phyloP scores from a whole-genome alignment of 2,113 vertebrate genomes.

The Gymnobelideus leadbeateri region DNA sequence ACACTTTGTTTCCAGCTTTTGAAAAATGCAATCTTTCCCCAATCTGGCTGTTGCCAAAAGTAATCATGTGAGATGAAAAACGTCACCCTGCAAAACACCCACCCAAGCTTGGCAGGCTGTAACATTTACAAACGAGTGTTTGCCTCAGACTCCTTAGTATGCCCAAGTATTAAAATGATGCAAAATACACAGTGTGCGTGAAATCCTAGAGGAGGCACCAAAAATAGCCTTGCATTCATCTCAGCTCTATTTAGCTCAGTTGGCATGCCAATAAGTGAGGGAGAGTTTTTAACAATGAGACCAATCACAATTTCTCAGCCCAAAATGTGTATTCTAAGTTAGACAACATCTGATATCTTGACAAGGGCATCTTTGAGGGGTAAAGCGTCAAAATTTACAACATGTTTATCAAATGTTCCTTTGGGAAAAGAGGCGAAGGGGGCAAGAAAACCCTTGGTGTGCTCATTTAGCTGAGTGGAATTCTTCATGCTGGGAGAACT shows the following conservation, averaged over 20 bases:
- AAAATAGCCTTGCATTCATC: constrained; percentile 9
- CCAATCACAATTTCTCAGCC: neutral
- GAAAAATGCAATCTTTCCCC: neutral
- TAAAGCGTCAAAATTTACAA: neutral
- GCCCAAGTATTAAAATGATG: neutral
- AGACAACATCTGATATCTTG: neutral
- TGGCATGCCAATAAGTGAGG: neutral
- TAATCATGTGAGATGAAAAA: neutral
- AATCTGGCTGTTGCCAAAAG: neutral
- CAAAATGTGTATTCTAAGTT: neutral
- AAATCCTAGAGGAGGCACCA: constrained; percentile 22
- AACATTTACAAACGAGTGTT: constrained; percentile 25
- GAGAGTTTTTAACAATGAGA: neutral
- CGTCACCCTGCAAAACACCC: neutral
- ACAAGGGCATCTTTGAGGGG: neutral
- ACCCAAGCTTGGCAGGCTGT: constrained; percentile 8
- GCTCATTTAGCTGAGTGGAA: neutral
- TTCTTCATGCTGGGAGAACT: neutral
- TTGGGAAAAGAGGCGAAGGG: neutral
- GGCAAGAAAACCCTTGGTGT: neutral
- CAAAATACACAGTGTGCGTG: neutral
- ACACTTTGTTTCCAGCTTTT: neutral
- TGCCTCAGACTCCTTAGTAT: neutral
- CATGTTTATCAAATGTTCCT: neutral
- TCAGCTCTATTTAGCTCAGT: constrained; percentile 34